Conservation (phyloP, 2,113 vertebrate genomes). For the Dinomys branickii region DNA sequence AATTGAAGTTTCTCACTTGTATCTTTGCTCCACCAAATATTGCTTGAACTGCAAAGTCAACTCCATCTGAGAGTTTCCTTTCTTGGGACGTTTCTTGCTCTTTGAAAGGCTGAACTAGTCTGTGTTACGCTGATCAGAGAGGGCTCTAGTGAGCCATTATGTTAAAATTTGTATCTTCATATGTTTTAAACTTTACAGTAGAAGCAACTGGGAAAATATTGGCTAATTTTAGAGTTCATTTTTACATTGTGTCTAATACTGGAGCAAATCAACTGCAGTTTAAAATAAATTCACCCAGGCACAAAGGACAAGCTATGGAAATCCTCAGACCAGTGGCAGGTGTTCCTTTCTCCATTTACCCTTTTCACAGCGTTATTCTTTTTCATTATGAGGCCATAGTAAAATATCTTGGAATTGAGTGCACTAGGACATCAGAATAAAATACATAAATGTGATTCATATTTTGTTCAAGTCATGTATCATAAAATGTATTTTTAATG, state of each 20-base stretch:
- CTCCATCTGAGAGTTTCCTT: not conserved
- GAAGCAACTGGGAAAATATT: not conserved
- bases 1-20: not conserved
- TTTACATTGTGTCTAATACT: not conserved
- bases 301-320: not conserved
- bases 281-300: not conserved
- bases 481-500: not conserved
- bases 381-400: not conserved
- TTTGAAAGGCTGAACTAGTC: slow-evolving; percentile 1
- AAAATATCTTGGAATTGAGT: not conserved
- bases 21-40: not conserved
- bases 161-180: not conserved
- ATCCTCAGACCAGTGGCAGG: not conserved
- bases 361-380: not conserved
- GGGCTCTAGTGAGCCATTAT: not conserved
- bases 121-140: not conserved
- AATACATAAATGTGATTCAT: not conserved
- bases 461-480: not conserved
- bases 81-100: not conserved
- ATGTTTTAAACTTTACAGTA: not conserved
- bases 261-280: slow-evolving; percentile 7
- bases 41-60: slow-evolving; percentile 13
- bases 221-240: not conserved
- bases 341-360: not conserved
- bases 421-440: not conserved